Evolutionary conservation across 23 tunicate genomes (phyloP).

Genomic region (Ciona savignyi): DNA sequence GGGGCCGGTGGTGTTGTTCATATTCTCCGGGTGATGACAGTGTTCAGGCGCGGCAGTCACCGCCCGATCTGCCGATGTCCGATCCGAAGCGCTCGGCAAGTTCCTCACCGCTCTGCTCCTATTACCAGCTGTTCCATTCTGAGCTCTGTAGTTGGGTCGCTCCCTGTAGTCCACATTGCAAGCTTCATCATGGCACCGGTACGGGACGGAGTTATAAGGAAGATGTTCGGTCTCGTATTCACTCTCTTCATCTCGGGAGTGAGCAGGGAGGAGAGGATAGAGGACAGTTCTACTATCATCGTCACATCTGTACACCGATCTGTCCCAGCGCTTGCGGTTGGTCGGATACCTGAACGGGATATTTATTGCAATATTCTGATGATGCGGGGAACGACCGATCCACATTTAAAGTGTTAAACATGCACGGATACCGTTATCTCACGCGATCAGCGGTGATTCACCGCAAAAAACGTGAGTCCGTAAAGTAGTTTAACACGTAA

Average conservation of each 20-base stretch:
- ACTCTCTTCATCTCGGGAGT: constrained; percentile 1
- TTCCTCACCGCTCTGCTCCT: neutral
- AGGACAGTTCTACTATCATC: neutral
- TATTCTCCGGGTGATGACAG: neutral
- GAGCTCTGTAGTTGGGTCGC: neutral
- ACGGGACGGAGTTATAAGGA: neutral
- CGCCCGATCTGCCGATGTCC: neutral
- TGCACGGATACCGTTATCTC: too few relatives aligned
- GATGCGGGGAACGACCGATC: too few relatives aligned
- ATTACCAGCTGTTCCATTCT: neutral
- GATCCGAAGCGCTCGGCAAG: neutral
- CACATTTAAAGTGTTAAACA: too few relatives aligned
- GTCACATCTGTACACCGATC: neutral
- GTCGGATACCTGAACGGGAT: neutral
- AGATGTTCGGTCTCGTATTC: neutral
- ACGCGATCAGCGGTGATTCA: too few relatives aligned
- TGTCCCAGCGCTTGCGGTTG: neutral
- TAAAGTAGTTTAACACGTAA: too few relatives aligned
- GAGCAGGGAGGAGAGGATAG: constrained; percentile 13
- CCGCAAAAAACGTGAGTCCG: too few relatives aligned
- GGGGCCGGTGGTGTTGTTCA: neutral
- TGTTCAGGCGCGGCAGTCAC: neutral
- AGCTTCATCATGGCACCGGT: neutral
- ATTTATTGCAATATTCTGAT: too few relatives aligned
- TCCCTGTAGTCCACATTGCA: neutral